phyloP scores from a whole-genome alignment of 2,113 vertebrate species.

The Asarcornis scutulata region DNA sequence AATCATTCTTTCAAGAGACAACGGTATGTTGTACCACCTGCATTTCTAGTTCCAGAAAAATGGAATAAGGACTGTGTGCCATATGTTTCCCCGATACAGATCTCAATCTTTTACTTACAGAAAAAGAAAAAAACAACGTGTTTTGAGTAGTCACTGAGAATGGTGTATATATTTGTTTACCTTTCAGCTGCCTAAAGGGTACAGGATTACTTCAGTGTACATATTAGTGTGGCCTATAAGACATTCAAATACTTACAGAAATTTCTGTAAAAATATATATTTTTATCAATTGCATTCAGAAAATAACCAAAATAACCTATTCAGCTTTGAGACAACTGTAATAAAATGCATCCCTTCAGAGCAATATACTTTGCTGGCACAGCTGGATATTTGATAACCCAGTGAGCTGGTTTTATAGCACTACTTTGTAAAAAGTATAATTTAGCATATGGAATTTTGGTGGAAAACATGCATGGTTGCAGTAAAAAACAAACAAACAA shows the following conservation, averaged over 20 bases:
- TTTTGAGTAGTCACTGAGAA: background rate
- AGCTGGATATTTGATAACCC: constrained; percentile 27
- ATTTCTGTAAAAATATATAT: background rate
- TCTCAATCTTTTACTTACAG: background rate
- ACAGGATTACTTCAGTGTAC: background rate
- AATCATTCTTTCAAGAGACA: background rate
- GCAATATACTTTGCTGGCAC: background rate
- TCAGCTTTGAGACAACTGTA: background rate
- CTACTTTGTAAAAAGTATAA: background rate
- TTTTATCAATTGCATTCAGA: too few relatives aligned
- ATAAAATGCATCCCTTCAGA: constrained; percentile 22
- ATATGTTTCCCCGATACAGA: background rate
- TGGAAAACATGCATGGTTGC: background rate
- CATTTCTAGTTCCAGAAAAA: background rate
- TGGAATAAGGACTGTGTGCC: background rate
- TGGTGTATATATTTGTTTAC: background rate
- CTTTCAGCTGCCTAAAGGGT: background rate
- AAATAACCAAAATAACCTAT: background rate
- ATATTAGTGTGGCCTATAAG: background rate
- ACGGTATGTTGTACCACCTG: background rate
- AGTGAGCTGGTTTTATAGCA: constrained; percentile 20
- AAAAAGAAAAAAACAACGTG: background rate
- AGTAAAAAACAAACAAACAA: background rate
- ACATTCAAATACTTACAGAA: background rate
- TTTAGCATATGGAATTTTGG: background rate